Percentiles rank a stretch among this genome's conserved stretches.
Conservation (phyloP, 2,113 vertebrate species). For the Tonatia bakeri region DNA sequence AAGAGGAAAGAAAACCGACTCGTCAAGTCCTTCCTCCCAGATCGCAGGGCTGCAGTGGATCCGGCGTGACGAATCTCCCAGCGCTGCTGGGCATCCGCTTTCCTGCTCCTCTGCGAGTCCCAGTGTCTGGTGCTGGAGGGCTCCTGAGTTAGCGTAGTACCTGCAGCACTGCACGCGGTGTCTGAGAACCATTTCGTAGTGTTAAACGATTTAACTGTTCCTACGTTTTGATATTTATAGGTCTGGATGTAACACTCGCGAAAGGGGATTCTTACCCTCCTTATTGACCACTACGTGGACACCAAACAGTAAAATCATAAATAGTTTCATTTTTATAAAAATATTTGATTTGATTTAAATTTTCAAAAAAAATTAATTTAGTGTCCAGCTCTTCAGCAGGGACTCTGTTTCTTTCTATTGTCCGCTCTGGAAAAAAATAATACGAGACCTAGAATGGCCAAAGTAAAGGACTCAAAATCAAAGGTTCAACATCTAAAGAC, state of each 20-base stretch:
- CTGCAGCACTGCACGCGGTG: neutral
- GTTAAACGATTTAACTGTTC: neutral
- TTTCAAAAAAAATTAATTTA: neutral
- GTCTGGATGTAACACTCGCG: neutral
- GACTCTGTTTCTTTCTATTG: neutral
- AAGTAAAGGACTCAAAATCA: neutral
- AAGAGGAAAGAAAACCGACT: slow-evolving; percentile 2
- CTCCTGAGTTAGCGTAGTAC: neutral
- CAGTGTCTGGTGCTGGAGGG: neutral
- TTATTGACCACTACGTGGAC: neutral
- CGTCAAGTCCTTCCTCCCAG: neutral
- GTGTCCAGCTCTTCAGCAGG: neutral
- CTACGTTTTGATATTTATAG: slow-evolving; percentile 7
- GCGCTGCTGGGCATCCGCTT: neutral
- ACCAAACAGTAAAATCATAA: neutral
- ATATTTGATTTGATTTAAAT: slow-evolving; percentile 2
- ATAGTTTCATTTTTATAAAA: slow-evolving; percentile 5
- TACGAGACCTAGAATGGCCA: neutral
- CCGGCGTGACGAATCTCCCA: neutral
- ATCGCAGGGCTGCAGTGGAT: neutral
- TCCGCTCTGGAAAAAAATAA: neutral
- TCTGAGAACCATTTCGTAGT: neutral
- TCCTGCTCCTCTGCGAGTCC: neutral
- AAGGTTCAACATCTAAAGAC: neutral
- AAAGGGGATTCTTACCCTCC: neutral